Percentiles rank a stretch among this genome's conserved stretches.
Conservation (phyloP, 1,140 invertebrate genomes). For the Eupeodes corollae region DNA sequence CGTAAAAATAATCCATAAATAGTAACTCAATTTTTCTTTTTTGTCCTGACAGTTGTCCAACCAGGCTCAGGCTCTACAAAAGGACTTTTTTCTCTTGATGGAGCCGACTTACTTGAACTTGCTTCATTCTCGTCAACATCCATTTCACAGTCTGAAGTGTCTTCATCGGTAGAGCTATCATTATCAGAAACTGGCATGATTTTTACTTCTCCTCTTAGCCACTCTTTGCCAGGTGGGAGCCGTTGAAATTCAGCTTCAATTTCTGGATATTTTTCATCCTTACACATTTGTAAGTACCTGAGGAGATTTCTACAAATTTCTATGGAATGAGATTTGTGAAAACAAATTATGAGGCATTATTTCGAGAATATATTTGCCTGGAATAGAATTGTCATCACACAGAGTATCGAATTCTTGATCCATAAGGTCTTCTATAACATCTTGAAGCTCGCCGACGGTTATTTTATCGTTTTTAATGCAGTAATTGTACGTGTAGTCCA, state of each 20-base stretch:
- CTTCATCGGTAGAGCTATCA: conserved; percentile 39
- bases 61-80: conserved; percentile 44
- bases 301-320: conserved; percentile 40
- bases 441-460: conserved; percentile 43
- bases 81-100: conserved; percentile 26
- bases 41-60: conserved; percentile 45
- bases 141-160: conserved; percentile 29
- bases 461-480: conserved; percentile 45
- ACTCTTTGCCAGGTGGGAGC: conserved; percentile 34
- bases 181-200: conserved; percentile 30
- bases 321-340: conserved; percentile 6
- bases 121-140: conserved; percentile 25
- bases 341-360: background rate
- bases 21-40: conserved; percentile 30
- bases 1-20: too few relatives aligned
- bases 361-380: conserved; percentile 30
- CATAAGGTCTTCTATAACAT: conserved; percentile 50
- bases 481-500: conserved; percentile 47
- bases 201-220: conserved; percentile 34
- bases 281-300: conserved; percentile 37
- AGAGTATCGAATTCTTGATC: conserved; percentile 54
- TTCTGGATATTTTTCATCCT: conserved; percentile 32
- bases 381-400: conserved; percentile 51
- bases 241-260: conserved; percentile 33
- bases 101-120: conserved; percentile 3